Percentiles rank a stretch among this genome's conserved stretches.
These are phyloP conservation scores for Quadroppia sp. DNA, from an alignment of 2,888 invertebrate genomes.

Conservation along the genomic window DNA sequence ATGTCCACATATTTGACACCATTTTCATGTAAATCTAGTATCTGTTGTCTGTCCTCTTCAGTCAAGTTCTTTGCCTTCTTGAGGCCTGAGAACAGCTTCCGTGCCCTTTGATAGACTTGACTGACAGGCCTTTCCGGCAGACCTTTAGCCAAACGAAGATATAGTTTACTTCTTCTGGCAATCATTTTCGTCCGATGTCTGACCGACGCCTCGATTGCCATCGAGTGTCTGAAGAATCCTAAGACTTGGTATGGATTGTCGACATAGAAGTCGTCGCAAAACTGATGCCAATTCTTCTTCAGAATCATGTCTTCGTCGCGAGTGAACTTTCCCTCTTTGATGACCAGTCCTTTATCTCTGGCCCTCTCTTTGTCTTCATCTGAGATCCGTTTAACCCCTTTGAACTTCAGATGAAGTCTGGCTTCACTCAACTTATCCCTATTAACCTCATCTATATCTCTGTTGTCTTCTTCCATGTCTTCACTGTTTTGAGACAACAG, in stretches of 20 bases:
- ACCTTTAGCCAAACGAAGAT: constrained; percentile 5
- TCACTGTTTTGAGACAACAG: neutral
- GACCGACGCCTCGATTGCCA: too few species aligned
- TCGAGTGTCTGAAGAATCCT: too few species aligned
- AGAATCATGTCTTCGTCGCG: neutral
- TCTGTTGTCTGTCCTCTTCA: neutral
- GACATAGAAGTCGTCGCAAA: neutral
- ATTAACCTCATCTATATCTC: neutral
- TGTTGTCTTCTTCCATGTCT: neutral
- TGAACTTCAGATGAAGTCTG: neutral
- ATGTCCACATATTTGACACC: neutral
- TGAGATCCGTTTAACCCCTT: neutral
- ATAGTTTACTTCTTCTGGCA: neutral
- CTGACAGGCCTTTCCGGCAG: neutral
- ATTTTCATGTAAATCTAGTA: neutral
- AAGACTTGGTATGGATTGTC: neutral
- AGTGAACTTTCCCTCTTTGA: neutral
- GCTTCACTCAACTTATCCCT: neutral
- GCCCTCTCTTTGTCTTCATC: neutral
- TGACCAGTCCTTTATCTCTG: neutral
- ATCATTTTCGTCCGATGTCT: too few species aligned
- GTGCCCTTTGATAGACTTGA: neutral
- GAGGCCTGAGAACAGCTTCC: neutral
- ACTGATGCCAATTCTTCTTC: neutral
- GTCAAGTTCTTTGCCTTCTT: neutral